Percentiles rank a stretch among this genome's conserved stretches.
Conservation (phyloP, 2,797 vertebrate genomes). For the Erpetoichthys calabaricus region DNA sequence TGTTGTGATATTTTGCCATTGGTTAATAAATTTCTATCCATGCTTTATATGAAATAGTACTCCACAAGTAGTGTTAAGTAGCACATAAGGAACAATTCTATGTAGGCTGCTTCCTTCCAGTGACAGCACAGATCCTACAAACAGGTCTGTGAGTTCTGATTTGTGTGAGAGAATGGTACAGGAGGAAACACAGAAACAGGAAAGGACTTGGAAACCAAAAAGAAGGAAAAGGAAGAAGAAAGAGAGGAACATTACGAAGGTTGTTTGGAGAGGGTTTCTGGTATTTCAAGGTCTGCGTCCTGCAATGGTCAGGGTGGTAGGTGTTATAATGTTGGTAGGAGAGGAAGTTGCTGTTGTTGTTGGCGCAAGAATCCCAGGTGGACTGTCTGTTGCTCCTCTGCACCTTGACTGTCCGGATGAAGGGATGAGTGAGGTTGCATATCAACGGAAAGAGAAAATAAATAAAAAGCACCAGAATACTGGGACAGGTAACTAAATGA, state of each 20-base stretch:
- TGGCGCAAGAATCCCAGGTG: conserved; percentile 59
- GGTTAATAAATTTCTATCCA: too few species aligned
- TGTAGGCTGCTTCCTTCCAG: too few species aligned
- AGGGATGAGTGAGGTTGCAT: conserved; percentile 13
- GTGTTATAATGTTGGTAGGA: conserved; percentile 75
- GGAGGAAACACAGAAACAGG: background rate
- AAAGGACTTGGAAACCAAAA: too few species aligned
- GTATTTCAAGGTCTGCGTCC: conserved; percentile 50
- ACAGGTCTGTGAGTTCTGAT: too few species aligned
- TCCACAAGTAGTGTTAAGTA: too few species aligned
- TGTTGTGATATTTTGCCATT: too few species aligned
- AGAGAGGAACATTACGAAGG: conserved; percentile 56
- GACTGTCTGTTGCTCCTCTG: conserved; percentile 79
- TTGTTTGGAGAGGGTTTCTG: conserved; percentile 56
- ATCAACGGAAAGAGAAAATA: conserved; percentile 31
- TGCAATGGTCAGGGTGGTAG: conserved; percentile 75
- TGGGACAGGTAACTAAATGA: conserved; percentile 51
- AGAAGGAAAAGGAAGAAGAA: conserved; percentile 20
- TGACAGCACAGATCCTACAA: too few species aligned
- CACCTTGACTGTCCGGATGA: conserved; percentile 77
- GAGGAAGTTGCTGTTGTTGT: conserved; percentile 59
- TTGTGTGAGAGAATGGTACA: background rate
- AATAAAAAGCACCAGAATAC: conserved; percentile 40
- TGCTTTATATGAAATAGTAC: too few species aligned
- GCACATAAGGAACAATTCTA: too few species aligned